Base-by-base conservation (phyloP, 2,888 invertebrate species). In the Chelonus formosanus region DNA sequence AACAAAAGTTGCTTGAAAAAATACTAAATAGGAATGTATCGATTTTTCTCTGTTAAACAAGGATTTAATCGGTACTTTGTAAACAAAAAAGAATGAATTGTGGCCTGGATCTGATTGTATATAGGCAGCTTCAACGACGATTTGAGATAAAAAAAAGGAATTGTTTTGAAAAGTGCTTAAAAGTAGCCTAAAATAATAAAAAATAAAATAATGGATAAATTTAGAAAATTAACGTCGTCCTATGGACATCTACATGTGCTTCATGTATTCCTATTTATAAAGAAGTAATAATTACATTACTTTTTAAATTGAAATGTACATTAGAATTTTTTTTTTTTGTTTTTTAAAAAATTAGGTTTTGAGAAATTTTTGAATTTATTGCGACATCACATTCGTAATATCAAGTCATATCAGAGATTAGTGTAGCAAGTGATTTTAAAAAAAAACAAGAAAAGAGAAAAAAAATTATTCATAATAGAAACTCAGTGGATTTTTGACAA, bases 1-100 rank as follows among this genome's bases (percentile, higher is more conserved):
- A 67, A 40, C 60, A 58, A 63, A 63, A 58, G 36, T 54, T 48
- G 54, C 55, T 60, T 50, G 34, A 52, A 52, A 52, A 4, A 57
- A 45, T 31, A 69, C 54, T 56, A 63, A 47, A 48, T 48, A 54
- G 68, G 67, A 68, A 70, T 70, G 63, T 70, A 67, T 68, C 66
- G 68, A 67, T 64, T 65, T 67, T 68, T 70, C 70, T 65, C 70
- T 64, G 59, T 62, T 20, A 20, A 20, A 20, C 20, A 20, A 65
- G 58, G 47, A 45, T 56, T 56, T 53, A 60, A 58, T 56, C 58
- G 45, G 32, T 31, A 56, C 44, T 57, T 45, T 50, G 45, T 58
- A 61, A 52, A 60, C 32, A 67, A 64, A 65, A 44, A 61, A 31
- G 45, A 55, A 53, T 8, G 56, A 55, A 62, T 47, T 60, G 60